These are phyloP conservation scores for Halictus rubicundus DNA, from an alignment of 1,140 invertebrate species.

Conservation along the genomic window DNA sequence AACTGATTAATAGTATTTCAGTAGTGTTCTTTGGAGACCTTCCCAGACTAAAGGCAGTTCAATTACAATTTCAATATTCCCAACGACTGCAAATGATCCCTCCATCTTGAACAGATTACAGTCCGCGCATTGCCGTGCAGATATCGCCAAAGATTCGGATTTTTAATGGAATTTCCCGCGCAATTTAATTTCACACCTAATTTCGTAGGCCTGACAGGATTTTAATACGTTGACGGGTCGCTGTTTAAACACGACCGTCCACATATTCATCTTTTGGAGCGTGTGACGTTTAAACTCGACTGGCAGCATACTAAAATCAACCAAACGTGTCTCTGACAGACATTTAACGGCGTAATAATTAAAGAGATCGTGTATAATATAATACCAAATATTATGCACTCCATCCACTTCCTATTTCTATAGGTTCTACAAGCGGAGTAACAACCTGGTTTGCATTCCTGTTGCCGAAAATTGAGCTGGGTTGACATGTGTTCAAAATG, in stretches of 20 bases:
- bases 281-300: constrained; percentile 9
- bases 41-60: too few relatives aligned
- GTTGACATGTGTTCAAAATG: too few relatives aligned
- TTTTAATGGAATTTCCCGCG: background rate
- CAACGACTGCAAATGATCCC: background rate
- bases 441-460: too few relatives aligned
- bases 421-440: too few relatives aligned
- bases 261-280: constrained; percentile 15
- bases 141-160: background rate
- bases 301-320: constrained; percentile 8
- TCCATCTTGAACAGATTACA: background rate
- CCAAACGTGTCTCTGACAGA: constrained; percentile 32
- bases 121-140: background rate
- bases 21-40: too few relatives aligned
- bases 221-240: constrained; percentile 10
- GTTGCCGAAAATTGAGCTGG: too few relatives aligned
- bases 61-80: too few relatives aligned
- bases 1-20: too few relatives aligned
- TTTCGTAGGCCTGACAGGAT: background rate
- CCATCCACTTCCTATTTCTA: too few relatives aligned
- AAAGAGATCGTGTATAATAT: constrained; percentile 20
- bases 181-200: constrained; percentile 4
- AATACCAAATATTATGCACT: constrained; percentile 14
- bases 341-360: constrained; percentile 38
- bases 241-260: constrained; percentile 26